Base-by-base conservation (phyloP, 2,113 vertebrate genomes). In the Tragelaphus imberbis region DNA sequence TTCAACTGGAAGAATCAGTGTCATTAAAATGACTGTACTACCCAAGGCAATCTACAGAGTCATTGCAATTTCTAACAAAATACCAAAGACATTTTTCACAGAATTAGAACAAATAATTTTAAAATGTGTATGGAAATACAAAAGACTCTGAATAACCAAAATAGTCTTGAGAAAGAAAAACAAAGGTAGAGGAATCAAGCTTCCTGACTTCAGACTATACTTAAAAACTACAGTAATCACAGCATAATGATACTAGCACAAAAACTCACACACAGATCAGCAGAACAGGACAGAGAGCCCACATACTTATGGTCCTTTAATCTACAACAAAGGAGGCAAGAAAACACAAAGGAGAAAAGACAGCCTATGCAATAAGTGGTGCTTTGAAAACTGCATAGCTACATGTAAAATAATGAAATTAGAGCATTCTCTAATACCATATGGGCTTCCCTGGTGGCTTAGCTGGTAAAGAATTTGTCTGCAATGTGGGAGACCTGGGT, bases 401-500 rank as follows among this genome's bases (percentile, higher is more conserved):
- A n/a, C 80, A n/a, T n/a, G 19, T 55, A n/a, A 55, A 82, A 82
- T 12, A 55, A 82, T 23, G 80, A 53, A n/a, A 82, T 55, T n/a
- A n/a, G 10, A 82, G 51, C 80, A 55, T 55, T 82, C 49, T 55
- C 8, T 23, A 82, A 55, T 17, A 82, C 19, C 1, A 1, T 40
- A 71, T 12, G n/a, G 68, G 68, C n/a, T 40, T 40, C 68, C n/a
- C 68, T 40, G n/a, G 68, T 71, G n/a, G 19, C n/a, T 71, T 6
- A 71, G 68, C 10, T 71, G 68, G n/a, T 71, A 71, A 71, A 40
- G n/a, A 71, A 71, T 36, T n/a, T 11, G n/a, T 36, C 65, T 36
- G 68, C 10, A 23, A 5, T 40, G n/a, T 0, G 0, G n/a, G n/a
- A 36, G n/a, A 40, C n/a, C 68, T 36, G 17, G 9, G 68, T 71